phyloP scores from a whole-genome alignment of 2,888 invertebrate genomes.

The Nomada ruficornis region DNA sequence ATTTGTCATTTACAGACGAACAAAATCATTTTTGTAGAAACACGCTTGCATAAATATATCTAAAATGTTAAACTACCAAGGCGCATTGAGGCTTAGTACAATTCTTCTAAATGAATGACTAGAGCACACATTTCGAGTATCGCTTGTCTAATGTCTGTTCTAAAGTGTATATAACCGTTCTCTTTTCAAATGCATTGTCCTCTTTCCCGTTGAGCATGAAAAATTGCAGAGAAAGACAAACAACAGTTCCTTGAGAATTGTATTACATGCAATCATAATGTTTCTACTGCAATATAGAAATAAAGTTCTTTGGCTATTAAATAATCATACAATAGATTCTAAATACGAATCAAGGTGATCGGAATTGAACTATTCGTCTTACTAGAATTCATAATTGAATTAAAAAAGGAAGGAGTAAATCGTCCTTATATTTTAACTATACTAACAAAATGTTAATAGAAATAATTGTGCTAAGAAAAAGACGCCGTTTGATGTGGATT shows the following conservation, averaged over 20 bases:
- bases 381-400: neutral
- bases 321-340: conserved; percentile 5
- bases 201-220: conserved; percentile 54
- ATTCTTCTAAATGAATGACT: conserved; percentile 80
- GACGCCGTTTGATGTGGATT: conserved; percentile 91
- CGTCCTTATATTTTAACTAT: conserved; percentile 22
- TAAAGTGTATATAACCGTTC: conserved; percentile 48
- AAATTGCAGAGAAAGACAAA: conserved; percentile 47
- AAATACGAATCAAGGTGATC: conserved; percentile 2
- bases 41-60: conserved; percentile 54
- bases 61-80: conserved; percentile 76
- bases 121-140: conserved; percentile 78
- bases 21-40: conserved; percentile 45
- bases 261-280: conserved; percentile 37
- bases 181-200: conserved; percentile 40
- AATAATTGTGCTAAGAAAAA: conserved; percentile 87
- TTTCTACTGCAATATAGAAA: conserved; percentile 32
- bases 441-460: conserved; percentile 80
- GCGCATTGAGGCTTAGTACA: conserved; percentile 79
- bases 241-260: conserved; percentile 30
- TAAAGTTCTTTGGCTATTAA: conserved; percentile 39
- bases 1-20: conserved; percentile 10
- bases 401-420: conserved; percentile 21
- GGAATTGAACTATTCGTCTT: neutral
- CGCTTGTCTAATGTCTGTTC: conserved; percentile 53